Conservation (phyloP, 2,113 vertebrate species). For the Poeciliopsis occidentalis region DNA sequence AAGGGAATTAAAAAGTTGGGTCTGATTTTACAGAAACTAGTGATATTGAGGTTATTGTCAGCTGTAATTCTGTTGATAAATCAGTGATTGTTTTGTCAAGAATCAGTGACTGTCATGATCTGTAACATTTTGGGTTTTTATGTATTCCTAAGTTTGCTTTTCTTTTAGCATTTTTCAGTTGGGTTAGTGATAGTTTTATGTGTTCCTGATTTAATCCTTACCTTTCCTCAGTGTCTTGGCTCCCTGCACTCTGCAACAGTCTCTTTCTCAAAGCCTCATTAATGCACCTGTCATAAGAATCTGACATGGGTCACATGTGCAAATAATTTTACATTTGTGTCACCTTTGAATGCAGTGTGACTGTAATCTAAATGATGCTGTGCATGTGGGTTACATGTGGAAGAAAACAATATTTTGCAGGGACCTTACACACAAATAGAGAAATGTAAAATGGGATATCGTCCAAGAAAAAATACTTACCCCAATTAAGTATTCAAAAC, state of each 20-base stretch:
- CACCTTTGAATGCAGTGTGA: no score
- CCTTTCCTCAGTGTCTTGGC: neutral
- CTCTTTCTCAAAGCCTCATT: no score
- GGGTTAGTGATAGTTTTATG: neutral
- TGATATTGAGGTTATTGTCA: neutral
- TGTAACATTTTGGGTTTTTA: neutral
- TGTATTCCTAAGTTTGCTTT: neutral
- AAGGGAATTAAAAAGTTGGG: neutral
- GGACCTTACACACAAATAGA: neutral
- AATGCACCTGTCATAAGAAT: no score
- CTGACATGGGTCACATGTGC: neutral
- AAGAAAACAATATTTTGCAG: neutral
- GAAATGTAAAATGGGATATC: no score
- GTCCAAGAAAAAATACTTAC: no score
- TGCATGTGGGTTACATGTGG: neutral
- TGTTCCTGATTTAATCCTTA: neutral
- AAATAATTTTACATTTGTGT: no score
- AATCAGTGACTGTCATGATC: neutral
- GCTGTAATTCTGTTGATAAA: neutral
- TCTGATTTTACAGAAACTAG: neutral
- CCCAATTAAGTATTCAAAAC: no score
- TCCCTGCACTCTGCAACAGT: neutral
- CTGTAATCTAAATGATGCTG: no score
- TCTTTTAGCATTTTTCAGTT: neutral
- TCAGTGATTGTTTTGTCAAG: neutral